Evolutionary conservation across 2,797 vertebrate species (phyloP), one percentile per base, ranked within the genome.

Genomic region (Glossophaga mutica): DNA sequence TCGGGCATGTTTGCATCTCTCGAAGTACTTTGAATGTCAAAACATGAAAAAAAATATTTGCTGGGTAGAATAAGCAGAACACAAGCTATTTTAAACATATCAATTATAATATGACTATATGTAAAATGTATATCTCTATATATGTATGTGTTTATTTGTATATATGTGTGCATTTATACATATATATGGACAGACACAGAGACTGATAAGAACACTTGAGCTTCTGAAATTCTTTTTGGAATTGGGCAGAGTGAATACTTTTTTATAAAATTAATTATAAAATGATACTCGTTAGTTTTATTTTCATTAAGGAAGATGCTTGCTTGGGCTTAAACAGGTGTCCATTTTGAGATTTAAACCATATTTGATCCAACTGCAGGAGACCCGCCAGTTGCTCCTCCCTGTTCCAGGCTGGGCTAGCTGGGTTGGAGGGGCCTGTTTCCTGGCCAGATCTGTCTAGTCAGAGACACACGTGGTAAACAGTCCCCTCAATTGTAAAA

Each of bases 181-280:
- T 81, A 50, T 44, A 65, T 39, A 10, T 48, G 32, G 46, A 77
- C 46, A 90, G 11, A 78, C 46, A 88, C 22, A 85, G 48, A 92
- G 29, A 70, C 24, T 73, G 3, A 55, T 59, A 59, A 57, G 34
- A 86, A 93, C 65, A 81, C 16, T 83, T 87, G 57, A 87, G 39
- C 29, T 67, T 94, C 44, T 87, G n/a, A 86, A 94, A 86, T 94
- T 90, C 12, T 87, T 94, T 88, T 59, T 62, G 48, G 18, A 92
- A 73, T 81, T 29, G 77, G 26, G 22, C 8, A 37, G 21, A 15
- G 50, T 84, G 29, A 79, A 6, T 85, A 77, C 67, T 86, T 90
- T 89, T 76, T 7, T 26, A 78, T 59, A 68, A 89, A 89, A 50
- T 83, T 77, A 68, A 37, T 76, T 71, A 39, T 76, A 46, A 37